These are phyloP conservation scores for Stigmatopora nigra DNA, from an alignment of 2,113 vertebrate genomes.

Conservation along the genomic window DNA sequence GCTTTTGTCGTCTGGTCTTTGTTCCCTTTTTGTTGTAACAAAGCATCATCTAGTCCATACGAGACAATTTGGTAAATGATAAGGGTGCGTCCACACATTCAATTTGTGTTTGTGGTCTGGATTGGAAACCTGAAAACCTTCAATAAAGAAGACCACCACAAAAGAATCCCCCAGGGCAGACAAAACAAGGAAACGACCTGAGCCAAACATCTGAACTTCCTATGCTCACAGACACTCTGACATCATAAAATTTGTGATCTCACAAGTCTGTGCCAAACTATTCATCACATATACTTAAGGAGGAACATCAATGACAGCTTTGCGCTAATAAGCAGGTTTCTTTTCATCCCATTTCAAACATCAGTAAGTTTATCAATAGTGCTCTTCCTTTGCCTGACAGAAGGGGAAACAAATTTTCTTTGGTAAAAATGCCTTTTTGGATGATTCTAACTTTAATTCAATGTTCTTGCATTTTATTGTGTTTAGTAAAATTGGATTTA, in stretches of 20 bases:
- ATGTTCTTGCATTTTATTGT: too few species aligned
- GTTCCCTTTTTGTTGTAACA: background rate
- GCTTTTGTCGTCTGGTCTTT: background rate
- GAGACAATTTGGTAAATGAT: background rate
- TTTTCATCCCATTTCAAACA: too few species aligned
- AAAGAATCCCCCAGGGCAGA: background rate
- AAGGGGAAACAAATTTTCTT: too few species aligned
- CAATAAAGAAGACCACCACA: background rate
- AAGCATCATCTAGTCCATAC: background rate
- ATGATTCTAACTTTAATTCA: too few species aligned
- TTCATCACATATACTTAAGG: too few species aligned
- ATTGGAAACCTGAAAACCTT: background rate
- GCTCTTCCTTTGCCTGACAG: too few species aligned
- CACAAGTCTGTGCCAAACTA: too few species aligned
- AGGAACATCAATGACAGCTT: too few species aligned
- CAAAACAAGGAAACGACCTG: background rate
- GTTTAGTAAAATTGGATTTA: too few species aligned
- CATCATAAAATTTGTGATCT: background rate
- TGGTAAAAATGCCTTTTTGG: too few species aligned
- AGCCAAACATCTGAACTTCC: background rate
- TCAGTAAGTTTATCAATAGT: too few species aligned
- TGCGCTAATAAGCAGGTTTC: too few species aligned
- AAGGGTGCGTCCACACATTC: background rate
- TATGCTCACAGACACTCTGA: background rate
- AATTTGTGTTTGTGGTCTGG: background rate